Percentiles rank a stretch among this genome's conserved stretches.
phyloP scores from a whole-genome alignment of 2,888 invertebrate species.

The Megalurothrips usitatus region DNA sequence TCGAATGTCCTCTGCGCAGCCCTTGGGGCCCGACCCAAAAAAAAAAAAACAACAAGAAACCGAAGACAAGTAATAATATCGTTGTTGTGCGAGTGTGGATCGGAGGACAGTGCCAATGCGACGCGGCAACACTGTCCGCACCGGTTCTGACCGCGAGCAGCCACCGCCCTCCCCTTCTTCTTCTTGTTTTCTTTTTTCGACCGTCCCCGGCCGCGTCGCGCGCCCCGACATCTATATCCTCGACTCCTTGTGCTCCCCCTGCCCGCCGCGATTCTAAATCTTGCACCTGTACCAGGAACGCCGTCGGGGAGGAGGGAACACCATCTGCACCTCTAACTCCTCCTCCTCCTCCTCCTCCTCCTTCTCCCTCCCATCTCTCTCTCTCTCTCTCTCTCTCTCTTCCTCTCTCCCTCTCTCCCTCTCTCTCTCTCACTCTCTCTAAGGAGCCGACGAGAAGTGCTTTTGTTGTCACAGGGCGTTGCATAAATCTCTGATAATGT shows the following conservation, averaged over 20 bases:
- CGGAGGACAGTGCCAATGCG: no score
- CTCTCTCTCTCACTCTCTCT: slow-evolving; percentile 36
- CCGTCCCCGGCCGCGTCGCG: background rate
- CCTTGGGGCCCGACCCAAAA: no score
- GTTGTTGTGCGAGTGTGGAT: no score
- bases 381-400: slow-evolving; percentile 37
- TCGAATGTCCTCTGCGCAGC: no score
- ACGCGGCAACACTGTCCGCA: no score
- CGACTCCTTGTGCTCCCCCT: background rate
- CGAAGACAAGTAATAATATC: no score
- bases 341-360: background rate
- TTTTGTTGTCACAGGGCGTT: slow-evolving; percentile 28
- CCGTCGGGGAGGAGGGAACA: slow-evolving; percentile 33
- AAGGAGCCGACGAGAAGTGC: background rate
- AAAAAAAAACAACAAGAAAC: no score
- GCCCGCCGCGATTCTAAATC: slow-evolving; percentile 9
- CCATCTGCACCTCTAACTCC: slow-evolving; percentile 31
- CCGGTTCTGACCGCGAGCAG: no score
- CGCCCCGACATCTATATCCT: slow-evolving; percentile 4
- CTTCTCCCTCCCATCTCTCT: slow-evolving; percentile 38
- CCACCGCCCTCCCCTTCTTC: no score
- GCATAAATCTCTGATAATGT: slow-evolving; percentile 15
- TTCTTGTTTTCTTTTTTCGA: background rate
- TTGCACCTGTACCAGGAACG: slow-evolving; percentile 29
- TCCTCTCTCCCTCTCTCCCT: background rate